Percentiles rank a stretch among this genome's conserved stretches.
phyloP scores from a whole-genome alignment of 2,113 vertebrate species.

The Gallinago media region DNA sequence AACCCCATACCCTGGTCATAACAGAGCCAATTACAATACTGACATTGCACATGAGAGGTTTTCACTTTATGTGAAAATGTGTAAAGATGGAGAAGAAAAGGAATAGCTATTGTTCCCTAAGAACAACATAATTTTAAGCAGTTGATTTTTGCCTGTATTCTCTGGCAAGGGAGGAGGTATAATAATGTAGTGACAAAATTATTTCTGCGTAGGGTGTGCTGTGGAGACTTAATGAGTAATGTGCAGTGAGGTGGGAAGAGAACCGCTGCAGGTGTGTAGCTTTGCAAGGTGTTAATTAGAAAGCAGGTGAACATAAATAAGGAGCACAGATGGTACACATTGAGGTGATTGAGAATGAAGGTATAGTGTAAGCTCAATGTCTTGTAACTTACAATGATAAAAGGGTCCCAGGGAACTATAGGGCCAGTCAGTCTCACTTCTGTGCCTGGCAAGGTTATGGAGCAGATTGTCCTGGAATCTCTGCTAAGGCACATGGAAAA shows the following conservation, averaged over 20 bases:
- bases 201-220: not conserved
- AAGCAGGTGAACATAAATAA: not conserved
- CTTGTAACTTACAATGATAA: not conserved
- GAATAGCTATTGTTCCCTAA: not conserved
- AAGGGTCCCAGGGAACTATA: not conserved
- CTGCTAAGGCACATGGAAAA: too few species aligned
- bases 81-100: not conserved
- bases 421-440: too few species aligned
- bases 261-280: conserved; percentile 4
- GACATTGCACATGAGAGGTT: not conserved
- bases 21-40: not conserved
- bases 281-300: conserved; percentile 7
- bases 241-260: not conserved
- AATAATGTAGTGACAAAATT: not conserved
- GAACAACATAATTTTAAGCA: not conserved
- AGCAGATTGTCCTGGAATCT: too few species aligned
- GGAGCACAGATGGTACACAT: not conserved
- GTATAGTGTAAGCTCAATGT: not conserved
- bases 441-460: too few species aligned
- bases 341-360: not conserved
- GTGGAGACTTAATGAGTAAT: not conserved
- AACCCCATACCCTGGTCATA: not conserved
- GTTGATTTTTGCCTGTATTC: not conserved
- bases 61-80: not conserved
- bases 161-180: not conserved